Evolutionary conservation across 2,888 invertebrate genomes (phyloP).

Genomic region (Alentia gelatinosa): DNA sequence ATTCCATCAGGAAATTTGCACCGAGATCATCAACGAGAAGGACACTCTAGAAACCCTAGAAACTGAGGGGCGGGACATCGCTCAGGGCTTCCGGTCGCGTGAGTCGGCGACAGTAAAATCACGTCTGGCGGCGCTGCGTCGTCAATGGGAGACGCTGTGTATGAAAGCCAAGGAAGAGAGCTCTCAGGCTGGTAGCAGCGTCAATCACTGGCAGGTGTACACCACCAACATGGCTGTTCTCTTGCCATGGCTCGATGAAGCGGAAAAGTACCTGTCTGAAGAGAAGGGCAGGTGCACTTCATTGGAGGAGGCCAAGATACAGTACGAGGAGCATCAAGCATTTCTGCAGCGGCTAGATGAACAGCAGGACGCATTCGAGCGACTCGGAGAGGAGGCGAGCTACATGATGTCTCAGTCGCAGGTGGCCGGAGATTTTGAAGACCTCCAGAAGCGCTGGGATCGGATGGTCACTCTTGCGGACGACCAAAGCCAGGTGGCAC

Average conservation of each 20-base stretch:
- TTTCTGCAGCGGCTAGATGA: conserved; percentile 90
- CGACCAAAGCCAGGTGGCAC: conserved; percentile 72
- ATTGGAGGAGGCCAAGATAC: conserved; percentile 87
- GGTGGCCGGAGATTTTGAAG: conserved; percentile 72
- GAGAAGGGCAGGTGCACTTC: conserved; percentile 88
- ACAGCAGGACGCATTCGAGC: conserved; percentile 80
- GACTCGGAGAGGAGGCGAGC: conserved; percentile 75
- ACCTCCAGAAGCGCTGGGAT: conserved; percentile 75
- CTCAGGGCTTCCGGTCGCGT: conserved; percentile 81
- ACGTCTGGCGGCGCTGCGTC: conserved; percentile 88
- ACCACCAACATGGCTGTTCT: conserved; percentile 88
- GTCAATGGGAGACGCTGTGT: conserved; percentile 89
- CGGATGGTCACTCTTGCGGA: conserved; percentile 71
- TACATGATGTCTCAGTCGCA: conserved; percentile 76
- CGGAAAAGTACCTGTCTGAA: conserved; percentile 89
- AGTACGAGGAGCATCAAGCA: conserved; percentile 84
- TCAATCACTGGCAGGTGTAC: conserved; percentile 92
- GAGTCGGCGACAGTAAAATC: conserved; percentile 88
- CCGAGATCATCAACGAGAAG: conserved; percentile 88
- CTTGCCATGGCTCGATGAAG: conserved; percentile 93
- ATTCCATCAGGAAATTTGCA: conserved; percentile 83
- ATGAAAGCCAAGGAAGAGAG: conserved; percentile 89
- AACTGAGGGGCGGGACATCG: conserved; percentile 88
- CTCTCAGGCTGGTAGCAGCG: conserved; percentile 87
- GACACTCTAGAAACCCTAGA: conserved; percentile 87